A percentile compares a stretch with the other conserved stretches of the same genome.
Evolutionary conservation across 2,113 vertebrate genomes (phyloP).

Genomic region (Piaya cayana): DNA sequence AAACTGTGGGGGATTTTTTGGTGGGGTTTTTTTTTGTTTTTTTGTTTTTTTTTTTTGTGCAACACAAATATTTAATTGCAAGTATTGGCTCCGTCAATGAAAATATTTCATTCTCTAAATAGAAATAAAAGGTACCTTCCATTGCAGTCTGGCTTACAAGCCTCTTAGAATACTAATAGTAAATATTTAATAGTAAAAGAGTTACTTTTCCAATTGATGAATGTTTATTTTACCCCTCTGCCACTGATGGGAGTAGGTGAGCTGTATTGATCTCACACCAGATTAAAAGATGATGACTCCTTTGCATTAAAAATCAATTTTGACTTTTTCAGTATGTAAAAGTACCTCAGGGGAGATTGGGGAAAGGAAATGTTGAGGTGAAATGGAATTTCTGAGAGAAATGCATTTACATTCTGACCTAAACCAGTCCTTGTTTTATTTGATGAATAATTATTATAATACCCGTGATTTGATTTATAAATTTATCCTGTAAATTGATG

Average conservation of each 20-base stretch:
- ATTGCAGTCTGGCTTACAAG: background rate
- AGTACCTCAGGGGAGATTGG: background rate
- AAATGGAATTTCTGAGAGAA: background rate
- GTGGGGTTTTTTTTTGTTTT: too few relatives aligned
- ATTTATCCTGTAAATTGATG: background rate
- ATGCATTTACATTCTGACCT: background rate
- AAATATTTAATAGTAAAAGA: conserved; percentile 43
- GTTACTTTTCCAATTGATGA: background rate
- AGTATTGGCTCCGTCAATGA: background rate
- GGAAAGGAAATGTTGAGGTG: background rate
- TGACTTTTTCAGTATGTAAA: background rate
- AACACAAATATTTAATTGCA: background rate
- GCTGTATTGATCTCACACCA: background rate
- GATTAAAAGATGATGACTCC: background rate
- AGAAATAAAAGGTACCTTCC: background rate
- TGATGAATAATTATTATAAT: background rate
- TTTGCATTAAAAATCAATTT: background rate
- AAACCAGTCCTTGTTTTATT: background rate
- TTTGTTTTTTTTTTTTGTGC: background rate
- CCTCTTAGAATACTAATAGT: background rate
- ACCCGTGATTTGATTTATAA: background rate
- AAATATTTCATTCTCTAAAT: background rate
- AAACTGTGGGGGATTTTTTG: too few relatives aligned
- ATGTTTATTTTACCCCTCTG: background rate
- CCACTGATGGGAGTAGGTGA: background rate